phyloP scores from a whole-genome alignment of 1,140 invertebrate genomes.

The Gonioctena quinquepunctata region DNA sequence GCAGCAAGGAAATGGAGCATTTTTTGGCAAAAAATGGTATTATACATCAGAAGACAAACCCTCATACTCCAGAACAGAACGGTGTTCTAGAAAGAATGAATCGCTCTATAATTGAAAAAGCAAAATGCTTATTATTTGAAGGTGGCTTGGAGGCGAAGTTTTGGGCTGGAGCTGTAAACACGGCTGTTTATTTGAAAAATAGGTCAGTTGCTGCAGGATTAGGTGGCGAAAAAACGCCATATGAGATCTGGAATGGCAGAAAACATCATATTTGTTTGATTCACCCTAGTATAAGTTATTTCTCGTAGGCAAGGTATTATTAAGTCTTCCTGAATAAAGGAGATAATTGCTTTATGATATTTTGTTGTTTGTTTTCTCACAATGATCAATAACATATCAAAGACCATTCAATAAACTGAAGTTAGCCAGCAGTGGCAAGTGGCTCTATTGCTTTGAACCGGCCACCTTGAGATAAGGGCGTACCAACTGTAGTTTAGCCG shows the following conservation, averaged over 20 bases:
- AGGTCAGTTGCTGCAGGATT: not conserved
- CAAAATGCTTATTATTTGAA: slow-evolving; percentile 52
- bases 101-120: slow-evolving; percentile 51
- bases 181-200: slow-evolving; percentile 42
- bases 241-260: slow-evolving; percentile 26
- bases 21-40: slow-evolving; percentile 46
- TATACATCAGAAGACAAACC: slow-evolving; percentile 44
- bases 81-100: slow-evolving; percentile 54
- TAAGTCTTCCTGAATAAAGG: too few relatives aligned
- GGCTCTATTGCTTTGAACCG: too few relatives aligned
- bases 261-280: too few relatives aligned
- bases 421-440: too few relatives aligned
- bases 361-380: too few relatives aligned
- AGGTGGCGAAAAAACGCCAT: slow-evolving; percentile 20
- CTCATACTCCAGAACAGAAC: slow-evolving; percentile 56
- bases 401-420: too few relatives aligned
- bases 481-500: too few relatives aligned
- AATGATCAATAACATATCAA: too few relatives aligned
- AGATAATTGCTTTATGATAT: too few relatives aligned
- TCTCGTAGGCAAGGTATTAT: too few relatives aligned
- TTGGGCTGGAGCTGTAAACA: slow-evolving; percentile 33
- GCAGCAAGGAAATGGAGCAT: slow-evolving; percentile 36
- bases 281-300: too few relatives aligned
- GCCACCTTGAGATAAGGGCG: too few relatives aligned
- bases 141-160: slow-evolving; percentile 29